A percentile compares a stretch with the other conserved stretches of the same genome.
Conservation (phyloP, 2,888 invertebrate species). For the Hermaeophaga mercurialis region DNA sequence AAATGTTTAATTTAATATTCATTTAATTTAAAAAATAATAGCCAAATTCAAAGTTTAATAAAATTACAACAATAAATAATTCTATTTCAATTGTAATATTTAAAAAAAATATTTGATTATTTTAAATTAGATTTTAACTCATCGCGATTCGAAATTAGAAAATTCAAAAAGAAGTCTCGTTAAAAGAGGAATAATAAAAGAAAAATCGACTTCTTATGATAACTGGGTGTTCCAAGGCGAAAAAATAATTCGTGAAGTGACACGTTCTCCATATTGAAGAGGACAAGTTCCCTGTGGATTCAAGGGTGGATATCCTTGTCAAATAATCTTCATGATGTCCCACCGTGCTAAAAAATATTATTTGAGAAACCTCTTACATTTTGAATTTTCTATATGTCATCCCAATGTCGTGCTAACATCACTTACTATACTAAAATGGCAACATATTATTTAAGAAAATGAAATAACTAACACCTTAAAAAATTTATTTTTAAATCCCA, state of each 20-base stretch:
- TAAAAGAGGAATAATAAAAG: slow-evolving; percentile 9
- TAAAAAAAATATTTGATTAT: too few species aligned
- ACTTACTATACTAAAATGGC: background rate
- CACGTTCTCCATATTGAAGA: slow-evolving; percentile 29
- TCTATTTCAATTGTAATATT: too few species aligned
- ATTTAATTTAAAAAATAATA: too few species aligned
- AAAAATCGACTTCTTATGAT: slow-evolving; percentile 16
- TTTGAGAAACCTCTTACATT: slow-evolving; percentile 18
- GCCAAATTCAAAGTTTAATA: too few species aligned
- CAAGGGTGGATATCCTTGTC: slow-evolving; percentile 30
- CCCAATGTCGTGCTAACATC: slow-evolving; percentile 4
- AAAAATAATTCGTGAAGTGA: slow-evolving; percentile 25
- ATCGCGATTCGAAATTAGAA: too few species aligned
- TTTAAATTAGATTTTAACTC: too few species aligned
- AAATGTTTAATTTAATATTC: too few species aligned
- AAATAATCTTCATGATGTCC: slow-evolving; percentile 29
- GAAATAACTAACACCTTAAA: too few species aligned
- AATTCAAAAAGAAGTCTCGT: background rate
- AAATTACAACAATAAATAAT: too few species aligned
- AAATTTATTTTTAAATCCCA: too few species aligned
- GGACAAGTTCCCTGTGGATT: slow-evolving; percentile 25
- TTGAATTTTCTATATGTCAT: slow-evolving; percentile 12
- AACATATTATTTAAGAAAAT: too few species aligned
- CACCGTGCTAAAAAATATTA: slow-evolving; percentile 12
- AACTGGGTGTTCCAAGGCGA: slow-evolving; percentile 17